A percentile compares a stretch with the other conserved stretches of the same genome.
These are phyloP conservation scores for Himalopsyche phryganea DNA, from an alignment of 1,140 invertebrate species.

Conservation along the genomic window DNA sequence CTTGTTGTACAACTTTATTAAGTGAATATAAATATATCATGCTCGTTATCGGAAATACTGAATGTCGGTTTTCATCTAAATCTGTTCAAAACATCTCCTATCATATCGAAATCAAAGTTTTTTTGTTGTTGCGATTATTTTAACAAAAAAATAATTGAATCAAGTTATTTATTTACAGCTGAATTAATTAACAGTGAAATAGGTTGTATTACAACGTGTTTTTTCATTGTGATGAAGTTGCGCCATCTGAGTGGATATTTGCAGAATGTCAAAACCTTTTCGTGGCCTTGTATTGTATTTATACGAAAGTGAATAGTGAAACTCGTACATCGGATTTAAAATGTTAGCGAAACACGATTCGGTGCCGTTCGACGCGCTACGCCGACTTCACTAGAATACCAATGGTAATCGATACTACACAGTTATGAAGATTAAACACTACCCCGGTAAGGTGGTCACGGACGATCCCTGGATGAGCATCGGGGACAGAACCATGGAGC, in stretches of 20 bases:
- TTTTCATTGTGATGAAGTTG: not conserved
- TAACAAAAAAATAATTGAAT: too few relatives aligned
- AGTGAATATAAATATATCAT: too few relatives aligned
- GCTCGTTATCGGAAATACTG: too few relatives aligned
- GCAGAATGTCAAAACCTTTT: constrained; percentile 14
- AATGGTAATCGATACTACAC: not conserved
- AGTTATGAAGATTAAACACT: constrained; percentile 77
- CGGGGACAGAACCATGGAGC: constrained; percentile 62
- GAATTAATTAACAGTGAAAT: not conserved
- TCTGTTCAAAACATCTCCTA: too few relatives aligned
- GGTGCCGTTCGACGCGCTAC: not conserved
- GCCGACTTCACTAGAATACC: not conserved
- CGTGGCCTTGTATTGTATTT: constrained; percentile 5
- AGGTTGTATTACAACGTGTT: not conserved
- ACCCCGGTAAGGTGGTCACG: constrained; percentile 74
- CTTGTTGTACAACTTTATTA: too few relatives aligned
- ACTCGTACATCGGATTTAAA: not conserved
- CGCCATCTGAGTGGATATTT: not conserved
- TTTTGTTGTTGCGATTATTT: too few relatives aligned
- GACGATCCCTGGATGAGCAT: constrained; percentile 65
- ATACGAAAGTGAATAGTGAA: constrained; percentile 14
- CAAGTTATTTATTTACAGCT: not conserved
- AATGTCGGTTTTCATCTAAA: too few relatives aligned
- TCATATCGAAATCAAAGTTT: too few relatives aligned
- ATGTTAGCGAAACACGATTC: too few relatives aligned